Percentiles rank a stretch among this genome's conserved stretches.
phyloP scores from a whole-genome alignment of 2,113 vertebrate genomes.

The Melanotaenia duboulayi region DNA sequence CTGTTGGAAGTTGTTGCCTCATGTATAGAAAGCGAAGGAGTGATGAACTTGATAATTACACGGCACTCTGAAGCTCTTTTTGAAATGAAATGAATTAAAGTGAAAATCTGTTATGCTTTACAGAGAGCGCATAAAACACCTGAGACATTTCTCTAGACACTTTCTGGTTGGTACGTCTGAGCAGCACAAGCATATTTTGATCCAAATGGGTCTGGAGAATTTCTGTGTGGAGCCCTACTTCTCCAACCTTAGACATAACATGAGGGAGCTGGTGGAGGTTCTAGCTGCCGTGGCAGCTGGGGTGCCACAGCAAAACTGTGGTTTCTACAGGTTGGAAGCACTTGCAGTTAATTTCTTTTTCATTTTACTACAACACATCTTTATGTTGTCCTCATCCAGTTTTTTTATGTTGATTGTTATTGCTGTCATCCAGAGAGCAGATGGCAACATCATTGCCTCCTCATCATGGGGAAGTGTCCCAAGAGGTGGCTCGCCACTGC shows the following conservation, averaged over 20 bases:
- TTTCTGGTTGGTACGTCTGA: slow-evolving; percentile 86
- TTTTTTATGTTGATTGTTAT: not conserved
- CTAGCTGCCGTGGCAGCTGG: slow-evolving; percentile 90
- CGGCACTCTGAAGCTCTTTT: too few species aligned
- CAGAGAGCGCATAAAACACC: slow-evolving; percentile 83
- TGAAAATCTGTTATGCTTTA: slow-evolving; percentile 64
- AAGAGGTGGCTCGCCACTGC: slow-evolving; percentile 90
- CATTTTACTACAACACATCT: not conserved
- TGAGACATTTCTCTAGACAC: slow-evolving; percentile 83
- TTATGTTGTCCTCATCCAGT: not conserved
- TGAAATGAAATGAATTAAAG: too few species aligned
- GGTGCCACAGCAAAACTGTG: slow-evolving; percentile 81
- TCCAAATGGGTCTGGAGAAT: slow-evolving; percentile 89
- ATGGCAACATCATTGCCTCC: rapidly evolving
- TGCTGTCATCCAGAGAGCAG: slow-evolving; percentile 40
- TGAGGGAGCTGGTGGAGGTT: slow-evolving; percentile 90
- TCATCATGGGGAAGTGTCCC: slow-evolving; percentile 77
- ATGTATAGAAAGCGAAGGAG: too few species aligned
- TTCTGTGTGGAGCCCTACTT: slow-evolving; percentile 92
- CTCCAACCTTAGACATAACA: slow-evolving; percentile 90
- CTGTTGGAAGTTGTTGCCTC: too few species aligned
- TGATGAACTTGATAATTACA: too few species aligned
- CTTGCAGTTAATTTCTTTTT: not conserved
- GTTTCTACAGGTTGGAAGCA: slow-evolving; percentile 83
- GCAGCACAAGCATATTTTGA: slow-evolving; percentile 86